A percentile compares a stretch with the other conserved stretches of the same genome.
Conservation (phyloP, 2,888 invertebrate genomes). For the Heteropelma amictum region DNA sequence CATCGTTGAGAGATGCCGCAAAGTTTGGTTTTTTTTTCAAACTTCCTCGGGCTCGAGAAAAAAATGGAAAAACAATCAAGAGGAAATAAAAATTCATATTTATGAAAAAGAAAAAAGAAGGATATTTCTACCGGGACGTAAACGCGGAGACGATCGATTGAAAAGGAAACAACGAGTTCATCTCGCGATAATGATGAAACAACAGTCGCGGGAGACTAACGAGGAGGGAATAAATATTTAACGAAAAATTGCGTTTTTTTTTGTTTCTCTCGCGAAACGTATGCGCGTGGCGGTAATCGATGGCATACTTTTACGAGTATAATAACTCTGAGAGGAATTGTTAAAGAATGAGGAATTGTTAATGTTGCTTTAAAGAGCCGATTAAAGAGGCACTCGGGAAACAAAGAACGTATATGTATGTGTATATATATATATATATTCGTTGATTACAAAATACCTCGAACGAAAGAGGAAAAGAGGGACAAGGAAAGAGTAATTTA, state of each 20-base stretch:
- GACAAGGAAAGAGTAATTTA: not conserved
- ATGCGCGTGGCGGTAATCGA: conserved; percentile 28
- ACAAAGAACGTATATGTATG: not conserved
- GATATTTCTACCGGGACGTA: not conserved
- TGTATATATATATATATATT: no score
- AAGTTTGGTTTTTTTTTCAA: no score
- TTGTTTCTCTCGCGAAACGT: not conserved
- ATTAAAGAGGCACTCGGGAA: conserved; percentile 49
- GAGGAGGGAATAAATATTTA: not conserved
- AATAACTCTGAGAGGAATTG: not conserved
- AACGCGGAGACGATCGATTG: not conserved
- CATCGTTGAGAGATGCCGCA: no score
- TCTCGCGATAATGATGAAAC: not conserved
- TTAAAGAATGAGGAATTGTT: conserved; percentile 5
- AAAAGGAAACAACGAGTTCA: not conserved
- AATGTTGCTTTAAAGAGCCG: conserved; percentile 34
- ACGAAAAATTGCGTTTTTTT: not conserved
- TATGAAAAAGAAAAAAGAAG: no score
- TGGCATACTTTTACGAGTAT: not conserved
- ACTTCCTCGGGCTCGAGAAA: not conserved
- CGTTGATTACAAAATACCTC: no score
- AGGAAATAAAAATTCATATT: no score
- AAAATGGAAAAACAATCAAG: not conserved
- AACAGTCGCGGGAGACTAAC: not conserved
- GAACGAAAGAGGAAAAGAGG: conserved; percentile 1